These are phyloP conservation scores for Beroe ovata DNA, from an alignment of 37 sponge, comb jelly and placozoan species.

Conservation along the genomic window DNA sequence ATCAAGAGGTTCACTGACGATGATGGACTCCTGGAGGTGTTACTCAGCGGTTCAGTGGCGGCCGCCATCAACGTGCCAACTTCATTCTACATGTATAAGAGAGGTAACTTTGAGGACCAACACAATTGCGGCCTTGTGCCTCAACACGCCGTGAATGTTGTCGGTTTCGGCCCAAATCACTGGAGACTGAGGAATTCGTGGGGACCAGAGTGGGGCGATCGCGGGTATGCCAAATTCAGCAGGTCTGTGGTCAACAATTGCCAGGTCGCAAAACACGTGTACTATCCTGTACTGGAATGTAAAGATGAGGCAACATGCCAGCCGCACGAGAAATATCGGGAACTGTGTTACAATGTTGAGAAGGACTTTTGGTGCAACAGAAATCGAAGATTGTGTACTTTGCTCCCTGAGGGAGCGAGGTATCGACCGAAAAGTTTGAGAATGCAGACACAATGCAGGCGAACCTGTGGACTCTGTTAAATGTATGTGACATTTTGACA, in stretches of 20 bases:
- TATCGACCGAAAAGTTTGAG: too few relatives aligned
- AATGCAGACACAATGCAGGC: too few relatives aligned
- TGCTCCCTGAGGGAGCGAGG: too few relatives aligned
- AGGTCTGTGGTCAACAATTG: not conserved
- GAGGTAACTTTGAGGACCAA: not conserved
- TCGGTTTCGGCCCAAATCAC: not conserved
- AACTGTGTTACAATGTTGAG: too few relatives aligned
- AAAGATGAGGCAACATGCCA: not conserved
- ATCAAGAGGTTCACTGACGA: not conserved
- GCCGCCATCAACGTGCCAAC: not conserved
- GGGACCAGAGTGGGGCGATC: not conserved
- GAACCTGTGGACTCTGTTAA: too few relatives aligned
- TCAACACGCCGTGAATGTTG: not conserved
- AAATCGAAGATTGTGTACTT: too few relatives aligned
- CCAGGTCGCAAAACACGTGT: not conserved
- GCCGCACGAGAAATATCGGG: not conserved
- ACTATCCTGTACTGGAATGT: not conserved
- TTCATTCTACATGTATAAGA: not conserved
- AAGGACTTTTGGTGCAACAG: too few relatives aligned
- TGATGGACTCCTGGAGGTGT: not conserved
- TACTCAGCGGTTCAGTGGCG: not conserved
- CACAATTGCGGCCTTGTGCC: not conserved
- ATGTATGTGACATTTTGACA: too few relatives aligned
- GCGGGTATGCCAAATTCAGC: not conserved
- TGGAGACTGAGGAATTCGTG: not conserved